Evolutionary conservation across 1,140 invertebrate species (phyloP).

Genomic region (Diabrotica undecimpunctata): DNA sequence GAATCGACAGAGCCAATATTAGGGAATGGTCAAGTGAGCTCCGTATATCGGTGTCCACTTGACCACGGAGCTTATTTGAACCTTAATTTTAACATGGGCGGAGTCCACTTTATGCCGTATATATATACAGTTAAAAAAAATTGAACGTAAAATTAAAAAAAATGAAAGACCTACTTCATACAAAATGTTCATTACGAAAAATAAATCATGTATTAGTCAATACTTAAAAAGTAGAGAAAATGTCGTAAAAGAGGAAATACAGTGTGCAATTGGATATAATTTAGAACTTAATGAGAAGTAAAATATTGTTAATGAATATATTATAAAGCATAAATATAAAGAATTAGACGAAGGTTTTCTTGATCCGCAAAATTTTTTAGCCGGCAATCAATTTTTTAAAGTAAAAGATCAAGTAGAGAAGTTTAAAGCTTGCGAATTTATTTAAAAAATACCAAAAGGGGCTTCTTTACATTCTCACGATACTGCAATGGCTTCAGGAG

Average conservation of each 20-base stretch:
- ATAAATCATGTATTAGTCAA: too few species aligned
- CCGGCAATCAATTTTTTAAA: slow-evolving; percentile 64
- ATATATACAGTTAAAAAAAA: too few species aligned
- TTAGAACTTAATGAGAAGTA: slow-evolving; percentile 56
- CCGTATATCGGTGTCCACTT: too few species aligned
- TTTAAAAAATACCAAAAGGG: slow-evolving; percentile 68
- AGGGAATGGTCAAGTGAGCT: too few species aligned
- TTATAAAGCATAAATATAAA: slow-evolving; percentile 62
- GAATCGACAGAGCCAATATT: too few species aligned
- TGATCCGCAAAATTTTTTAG: slow-evolving; percentile 58
- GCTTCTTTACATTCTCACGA: slow-evolving; percentile 70
- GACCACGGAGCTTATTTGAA: too few species aligned
- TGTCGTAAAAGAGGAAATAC: slow-evolving; percentile 37
- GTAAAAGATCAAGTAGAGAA: slow-evolving; percentile 59
- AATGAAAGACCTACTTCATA: too few species aligned
- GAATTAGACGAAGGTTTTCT: slow-evolving; percentile 59
- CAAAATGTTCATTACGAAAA: too few species aligned
- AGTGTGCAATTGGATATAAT: slow-evolving; percentile 49
- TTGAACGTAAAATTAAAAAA: too few species aligned
- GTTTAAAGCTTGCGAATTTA: slow-evolving; percentile 64
- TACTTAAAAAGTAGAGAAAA: too few species aligned
- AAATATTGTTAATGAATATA: slow-evolving; percentile 57
- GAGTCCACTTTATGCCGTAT: too few species aligned
- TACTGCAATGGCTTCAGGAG: slow-evolving; percentile 58
- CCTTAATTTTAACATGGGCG: too few species aligned